Evolutionary conservation across 92 coral and sea anemone species (phyloP).

Genomic region (Micromussa lordhowensis): DNA sequence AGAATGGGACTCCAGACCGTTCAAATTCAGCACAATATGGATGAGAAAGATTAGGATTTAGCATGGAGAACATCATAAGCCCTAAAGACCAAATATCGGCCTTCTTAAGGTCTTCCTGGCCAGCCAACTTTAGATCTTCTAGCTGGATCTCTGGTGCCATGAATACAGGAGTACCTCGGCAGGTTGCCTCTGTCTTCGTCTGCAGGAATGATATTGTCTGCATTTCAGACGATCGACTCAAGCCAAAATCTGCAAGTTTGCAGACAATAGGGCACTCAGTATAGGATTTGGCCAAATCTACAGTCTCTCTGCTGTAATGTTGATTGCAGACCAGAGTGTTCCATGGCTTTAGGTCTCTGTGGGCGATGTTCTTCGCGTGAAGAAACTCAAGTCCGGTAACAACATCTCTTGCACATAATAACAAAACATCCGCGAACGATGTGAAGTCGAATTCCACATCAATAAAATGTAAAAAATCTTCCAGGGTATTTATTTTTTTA

Average conservation of each 20-base stretch:
- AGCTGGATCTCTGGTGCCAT: slow-evolving; percentile 48
- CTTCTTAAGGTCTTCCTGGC: slow-evolving; percentile 53
- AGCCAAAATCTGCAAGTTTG: slow-evolving; percentile 56
- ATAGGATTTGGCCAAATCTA: too few species aligned
- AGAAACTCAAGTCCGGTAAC: too few species aligned
- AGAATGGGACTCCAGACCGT: slow-evolving; percentile 33
- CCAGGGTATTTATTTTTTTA: too few species aligned
- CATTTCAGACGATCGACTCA: slow-evolving; percentile 39
- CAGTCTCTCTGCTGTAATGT: too few species aligned
- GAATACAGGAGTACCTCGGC: slow-evolving; percentile 49
- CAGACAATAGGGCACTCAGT: slow-evolving; percentile 58
- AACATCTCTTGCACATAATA: too few species aligned
- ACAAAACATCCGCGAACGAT: too few species aligned
- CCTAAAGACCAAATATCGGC: slow-evolving; percentile 62
- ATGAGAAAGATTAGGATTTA: slow-evolving; percentile 33
- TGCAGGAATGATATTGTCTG: slow-evolving; percentile 33
- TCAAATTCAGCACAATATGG: slow-evolving; percentile 26
- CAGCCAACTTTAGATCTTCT: slow-evolving; percentile 13
- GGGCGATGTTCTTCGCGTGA: too few species aligned
- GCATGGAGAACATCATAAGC: slow-evolving; percentile 35
- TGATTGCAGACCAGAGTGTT: too few species aligned
- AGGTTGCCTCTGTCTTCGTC: slow-evolving; percentile 37
- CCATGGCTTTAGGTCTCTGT: too few species aligned
- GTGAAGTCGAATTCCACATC: too few species aligned
- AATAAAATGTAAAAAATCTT: too few species aligned